Base-by-base conservation (phyloP, 1,140 invertebrate genomes). In the Psilanteris sp. region DNA sequence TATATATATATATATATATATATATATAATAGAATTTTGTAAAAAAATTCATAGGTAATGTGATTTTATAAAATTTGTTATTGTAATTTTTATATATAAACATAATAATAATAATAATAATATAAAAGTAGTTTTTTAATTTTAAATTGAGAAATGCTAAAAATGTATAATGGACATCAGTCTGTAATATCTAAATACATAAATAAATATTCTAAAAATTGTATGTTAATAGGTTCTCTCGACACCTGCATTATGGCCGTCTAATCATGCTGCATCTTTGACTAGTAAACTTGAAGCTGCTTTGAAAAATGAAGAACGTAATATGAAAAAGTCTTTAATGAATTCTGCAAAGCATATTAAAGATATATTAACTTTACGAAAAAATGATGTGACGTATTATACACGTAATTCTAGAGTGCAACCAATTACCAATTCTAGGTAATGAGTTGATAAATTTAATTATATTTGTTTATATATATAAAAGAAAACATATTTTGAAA, bases 251-350 rank as follows among this genome's bases (percentile, higher is more conserved):
- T 72, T 88, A 11, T 87, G 87, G 50, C 54, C 24, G 7, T 89
- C 87, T 6, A 88, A 83, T 46, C 89, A 91, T 62, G 83, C 87
- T 2, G 85, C 86, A 14, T 86, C 85, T 22, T 79, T 91, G 39
- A 88, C 89, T 2, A 87, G 82, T 72, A 89, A 90, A 84, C 61
- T 90, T 2, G 89, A 90, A 77, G 85, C 86, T 8, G 87, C 90
- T 0, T 54, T 92, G 0, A 92, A 92, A 79, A 89, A 90, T 32
- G 91, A 92, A 64, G 91, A 92, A 66, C 88, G 90, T 44, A 87
- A 90, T 71, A 91, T 91, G 37, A 92, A 91, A 71, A 92, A 91
- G 72, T 86, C 84, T 0, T 31, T 86, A 0, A 89, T 86, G 24
- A 85, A 85, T 66, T 82, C 83, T 18, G 83, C 83, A 2, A 88